phyloP scores from a whole-genome alignment of 2,888 invertebrate genomes.

The Hartigia nigra region DNA sequence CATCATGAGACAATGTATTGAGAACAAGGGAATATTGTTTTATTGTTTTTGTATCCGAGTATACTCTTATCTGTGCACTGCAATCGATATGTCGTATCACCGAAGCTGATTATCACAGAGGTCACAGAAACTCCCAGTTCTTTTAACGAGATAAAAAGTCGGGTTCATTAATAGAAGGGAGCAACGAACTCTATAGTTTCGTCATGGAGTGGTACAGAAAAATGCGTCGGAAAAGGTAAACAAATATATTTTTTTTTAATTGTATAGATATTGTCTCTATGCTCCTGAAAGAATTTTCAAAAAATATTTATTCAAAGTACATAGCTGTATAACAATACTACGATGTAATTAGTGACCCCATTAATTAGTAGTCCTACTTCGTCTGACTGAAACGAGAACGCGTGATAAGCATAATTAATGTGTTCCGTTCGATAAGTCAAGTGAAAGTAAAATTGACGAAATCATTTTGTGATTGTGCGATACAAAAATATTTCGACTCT shows the following conservation, averaged over 20 bases:
- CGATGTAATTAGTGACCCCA: neutral
- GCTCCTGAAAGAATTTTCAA: neutral
- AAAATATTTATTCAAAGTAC: neutral
- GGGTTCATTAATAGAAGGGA: neutral
- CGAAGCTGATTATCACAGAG: neutral
- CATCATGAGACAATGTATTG: neutral
- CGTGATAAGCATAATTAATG: neutral
- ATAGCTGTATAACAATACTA: neutral
- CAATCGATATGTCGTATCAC: neutral
- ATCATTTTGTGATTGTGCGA: neutral
- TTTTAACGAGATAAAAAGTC: neutral
- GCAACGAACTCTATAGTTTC: neutral
- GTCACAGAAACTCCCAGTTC: neutral
- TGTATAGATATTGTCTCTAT: no score
- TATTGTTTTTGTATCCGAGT: neutral
- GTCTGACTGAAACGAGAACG: neutral
- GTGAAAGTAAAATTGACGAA: neutral
- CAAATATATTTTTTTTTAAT: no score
- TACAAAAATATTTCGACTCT: neutral
- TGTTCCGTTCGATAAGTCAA: neutral
- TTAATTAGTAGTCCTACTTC: neutral
- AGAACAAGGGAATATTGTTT: neutral
- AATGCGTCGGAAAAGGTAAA: constrained; percentile 17
- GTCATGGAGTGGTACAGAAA: constrained; percentile 22
- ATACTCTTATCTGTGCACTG: neutral